Evolutionary conservation across 2,113 vertebrate genomes (phyloP), one percentile per base, ranked within the genome.

Genomic region (Apeltes quadracus): DNA sequence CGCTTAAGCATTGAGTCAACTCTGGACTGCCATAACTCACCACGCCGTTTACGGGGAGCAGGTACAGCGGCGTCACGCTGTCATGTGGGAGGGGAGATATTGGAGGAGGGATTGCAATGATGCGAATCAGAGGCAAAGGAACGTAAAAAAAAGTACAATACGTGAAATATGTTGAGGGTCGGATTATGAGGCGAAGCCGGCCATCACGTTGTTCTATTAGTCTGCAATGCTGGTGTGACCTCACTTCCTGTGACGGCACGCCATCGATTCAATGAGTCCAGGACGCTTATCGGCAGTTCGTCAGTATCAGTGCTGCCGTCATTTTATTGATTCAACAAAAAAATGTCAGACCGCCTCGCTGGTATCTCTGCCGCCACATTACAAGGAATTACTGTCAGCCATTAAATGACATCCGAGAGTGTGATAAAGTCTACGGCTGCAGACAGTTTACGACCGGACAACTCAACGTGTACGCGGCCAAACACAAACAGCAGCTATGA

Each of bases 1-100:
- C n/a, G n/a, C n/a, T n/a, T n/a, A 66, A 64, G 72, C 89, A 89
- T 91, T 89, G 79, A 81, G 74, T 54, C 91, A 89, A 91, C 86
- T 72, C 44, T 8, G 39, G 69, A 53, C 53, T 20, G 68, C 65
- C 56, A 15, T 11, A 5, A 22, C 51, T 75, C 76, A 41, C 66
- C 50, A 62, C 50, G 54, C 78, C 81, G 80, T 43, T 38, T 51
- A 62, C 44, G 18, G 22, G 34, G 63, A 59, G 38, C 68, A 4
- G 73, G 78, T 62, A 5, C 73, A 77, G 71, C 72, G 78, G 69
- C 77, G 62, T 83, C 32, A 72, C 63, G 13, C 5, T 23, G 73
- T 66, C 78, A 69, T 65, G 70, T 25, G 81, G 77, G 81, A 25
- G 64, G 29, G 11, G 57, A 68, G 48, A 5, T 2, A 2, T 14